Conservation (phyloP, 1,140 invertebrate species). For the Drosophila hydei region DNA sequence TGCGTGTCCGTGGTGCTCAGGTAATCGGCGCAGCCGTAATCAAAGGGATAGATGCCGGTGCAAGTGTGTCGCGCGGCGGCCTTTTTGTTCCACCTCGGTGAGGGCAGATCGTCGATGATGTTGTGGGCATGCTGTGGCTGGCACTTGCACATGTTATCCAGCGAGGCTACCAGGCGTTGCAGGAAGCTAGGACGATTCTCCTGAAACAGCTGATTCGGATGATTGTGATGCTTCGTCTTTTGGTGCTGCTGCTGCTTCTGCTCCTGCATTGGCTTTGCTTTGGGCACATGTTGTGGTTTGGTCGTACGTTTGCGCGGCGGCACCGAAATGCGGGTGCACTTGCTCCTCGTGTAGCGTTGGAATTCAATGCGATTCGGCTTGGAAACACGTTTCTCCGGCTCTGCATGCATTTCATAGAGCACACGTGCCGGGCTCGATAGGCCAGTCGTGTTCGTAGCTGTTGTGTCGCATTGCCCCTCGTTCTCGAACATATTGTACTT, state of each 20-base stretch:
- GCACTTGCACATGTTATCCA: constrained; percentile 74
- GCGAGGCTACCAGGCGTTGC: constrained; percentile 48
- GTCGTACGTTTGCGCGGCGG: constrained; percentile 16
- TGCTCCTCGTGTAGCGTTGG: constrained; percentile 63
- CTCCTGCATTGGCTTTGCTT: constrained; percentile 5
- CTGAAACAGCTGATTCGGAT: not conserved
- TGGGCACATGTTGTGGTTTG: constrained; percentile 14
- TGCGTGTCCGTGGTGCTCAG: constrained; percentile 87
- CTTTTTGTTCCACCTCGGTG: constrained; percentile 66
- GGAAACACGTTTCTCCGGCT: constrained; percentile 35
- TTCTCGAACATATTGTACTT: constrained; percentile 67
- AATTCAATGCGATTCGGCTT: constrained; percentile 75
- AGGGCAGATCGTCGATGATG: constrained; percentile 68
- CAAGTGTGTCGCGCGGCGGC: constrained; percentile 59
- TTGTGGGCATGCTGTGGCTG: constrained; percentile 39
- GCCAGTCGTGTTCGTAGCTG: constrained; percentile 41
- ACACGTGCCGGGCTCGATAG: constrained; percentile 33
- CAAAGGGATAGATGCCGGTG: constrained; percentile 88
- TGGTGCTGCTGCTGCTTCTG: not conserved
- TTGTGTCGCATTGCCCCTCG: constrained; percentile 39
- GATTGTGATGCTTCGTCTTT: not conserved
- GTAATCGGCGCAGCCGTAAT: constrained; percentile 87
- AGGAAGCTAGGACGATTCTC: constrained; percentile 34
- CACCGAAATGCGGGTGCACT: constrained; percentile 31
- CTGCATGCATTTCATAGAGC: constrained; percentile 70